Base-by-base conservation (phyloP, 1,140 invertebrate genomes). In the Pseudomyrmex gracilis region DNA sequence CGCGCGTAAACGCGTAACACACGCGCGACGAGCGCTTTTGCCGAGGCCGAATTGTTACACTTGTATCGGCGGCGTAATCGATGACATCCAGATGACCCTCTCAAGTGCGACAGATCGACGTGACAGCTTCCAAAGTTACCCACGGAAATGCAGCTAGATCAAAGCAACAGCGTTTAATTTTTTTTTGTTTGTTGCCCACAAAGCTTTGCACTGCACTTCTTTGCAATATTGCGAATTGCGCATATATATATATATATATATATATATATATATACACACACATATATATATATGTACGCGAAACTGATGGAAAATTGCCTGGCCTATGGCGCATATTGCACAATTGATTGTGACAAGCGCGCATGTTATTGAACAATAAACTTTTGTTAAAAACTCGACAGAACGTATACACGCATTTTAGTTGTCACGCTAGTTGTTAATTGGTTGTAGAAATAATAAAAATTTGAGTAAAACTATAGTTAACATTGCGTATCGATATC, bases 31-130 rank as follows among this genome's bases (percentile, higher is more conserved):
- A 10, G 17, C 64, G 45, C 17, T 67, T 34, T 47, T 60, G 66
- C 55, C 7, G 34, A 34, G 47, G 51, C 7, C 17, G 7, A 49
- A 70, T 17, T 58, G 76, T 60, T 80, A 80, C 53, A 24, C 53
- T 10, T 20, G 66, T 66, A 66, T 66, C 73, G 34, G 34, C 34
- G 34, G 61, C 49, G 60, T 60, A 80, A 80, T 80, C 76, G 53
- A 80, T 80, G 66, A 71, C 58, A 70, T 34, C 76, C 76, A 80
- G 76, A 71, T 71, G 66, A 80, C 76, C 64, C 76, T 80, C 66
- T 80, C 66, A 71, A 80, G 76, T 70, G 57, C 15, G 55, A 70
- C 66, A 70, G 43, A n/a, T 43, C 53, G 22, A 34, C 34, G 10
- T 80, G 76, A 80, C 76, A 80, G 51, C 22, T 34, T 80, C 43